These are phyloP conservation scores for Philereme transversata DNA, from an alignment of 2,888 invertebrate genomes.

Conservation along the genomic window DNA sequence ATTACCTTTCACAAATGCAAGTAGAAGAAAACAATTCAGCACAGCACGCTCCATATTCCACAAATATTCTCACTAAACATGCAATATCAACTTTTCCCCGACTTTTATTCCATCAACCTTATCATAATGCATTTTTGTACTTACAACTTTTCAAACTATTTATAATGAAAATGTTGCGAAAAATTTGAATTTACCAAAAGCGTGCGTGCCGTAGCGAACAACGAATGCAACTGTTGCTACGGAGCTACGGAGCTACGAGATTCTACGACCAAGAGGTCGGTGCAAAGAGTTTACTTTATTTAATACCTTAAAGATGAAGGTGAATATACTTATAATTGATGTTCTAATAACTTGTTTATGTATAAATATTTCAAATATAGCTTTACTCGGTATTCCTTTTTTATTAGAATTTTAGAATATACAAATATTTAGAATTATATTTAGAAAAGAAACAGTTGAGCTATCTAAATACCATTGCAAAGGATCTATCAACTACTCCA, in stretches of 20 bases:
- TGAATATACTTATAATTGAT: too few species aligned
- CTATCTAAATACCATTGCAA: too few species aligned
- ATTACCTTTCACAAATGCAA: conserved; percentile 62
- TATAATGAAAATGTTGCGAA: conserved; percentile 18
- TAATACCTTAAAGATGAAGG: not conserved
- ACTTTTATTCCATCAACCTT: conserved; percentile 5
- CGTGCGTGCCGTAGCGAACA: conserved; percentile 67
- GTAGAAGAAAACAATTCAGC: conserved; percentile 53
- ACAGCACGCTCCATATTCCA: conserved; percentile 53
- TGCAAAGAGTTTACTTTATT: conserved; percentile 2
- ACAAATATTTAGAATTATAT: too few species aligned
- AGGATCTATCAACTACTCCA: too few species aligned
- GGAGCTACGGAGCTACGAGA: conserved; percentile 27
- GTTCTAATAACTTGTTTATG: too few species aligned
- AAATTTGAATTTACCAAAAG: conserved; percentile 37
- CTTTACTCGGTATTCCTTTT: too few species aligned
- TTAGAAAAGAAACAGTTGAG: too few species aligned
- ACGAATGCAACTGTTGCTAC: conserved; percentile 78
- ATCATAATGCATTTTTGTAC: conserved; percentile 8
- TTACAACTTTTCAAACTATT: conserved; percentile 1
- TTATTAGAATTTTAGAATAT: too few species aligned
- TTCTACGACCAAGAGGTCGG: conserved; percentile 12
- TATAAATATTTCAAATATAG: too few species aligned
- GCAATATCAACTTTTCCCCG: conserved; percentile 15
- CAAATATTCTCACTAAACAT: conserved; percentile 29